A percentile compares a stretch with the other conserved stretches of the same genome.
phyloP scores from a whole-genome alignment of 2,888 invertebrate genomes.

The Agonopterix arenella region DNA sequence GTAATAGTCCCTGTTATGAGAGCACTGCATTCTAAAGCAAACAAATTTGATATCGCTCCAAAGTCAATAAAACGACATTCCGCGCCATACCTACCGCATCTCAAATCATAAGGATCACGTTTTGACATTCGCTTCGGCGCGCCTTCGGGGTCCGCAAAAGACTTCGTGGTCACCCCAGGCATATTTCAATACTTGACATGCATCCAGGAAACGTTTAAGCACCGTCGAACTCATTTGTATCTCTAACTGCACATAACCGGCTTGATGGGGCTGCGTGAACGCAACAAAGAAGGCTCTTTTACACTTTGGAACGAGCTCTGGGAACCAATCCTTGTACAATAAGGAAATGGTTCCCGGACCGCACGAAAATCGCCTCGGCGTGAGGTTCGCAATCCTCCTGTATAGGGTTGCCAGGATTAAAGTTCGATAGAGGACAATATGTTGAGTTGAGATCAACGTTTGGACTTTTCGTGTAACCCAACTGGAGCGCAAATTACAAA shows the following conservation, averaged over 20 bases:
- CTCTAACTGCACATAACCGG: constrained; percentile 11
- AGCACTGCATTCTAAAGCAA: too few relatives aligned
- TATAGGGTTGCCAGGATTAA: too few relatives aligned
- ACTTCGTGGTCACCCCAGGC: constrained; percentile 9
- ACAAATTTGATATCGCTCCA: too few relatives aligned
- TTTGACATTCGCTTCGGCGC: background rate
- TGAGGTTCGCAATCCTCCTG: constrained; percentile 29
- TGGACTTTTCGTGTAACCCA: background rate
- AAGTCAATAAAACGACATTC: too few relatives aligned
- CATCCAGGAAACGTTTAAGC: constrained; percentile 7
- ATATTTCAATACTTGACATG: constrained; percentile 5
- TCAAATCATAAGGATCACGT: background rate
- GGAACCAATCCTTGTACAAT: constrained; percentile 57
- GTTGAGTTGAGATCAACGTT: too few relatives aligned
- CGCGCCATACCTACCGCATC: too few relatives aligned
- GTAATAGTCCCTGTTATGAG: too few relatives aligned
- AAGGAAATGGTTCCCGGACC: constrained; percentile 59
- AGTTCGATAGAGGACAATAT: too few relatives aligned
- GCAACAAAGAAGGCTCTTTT: constrained; percentile 40
- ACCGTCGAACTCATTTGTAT: constrained; percentile 9
- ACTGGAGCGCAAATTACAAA: background rate
- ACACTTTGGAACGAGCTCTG: constrained; percentile 35
- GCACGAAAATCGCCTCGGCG: constrained; percentile 62
- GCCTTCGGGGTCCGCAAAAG: background rate
- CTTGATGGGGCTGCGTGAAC: constrained; percentile 29